Percentiles rank a stretch among this genome's conserved stretches.
These are phyloP conservation scores for Porites divaricata DNA, from an alignment of 92 coral and sea anemone species.

Conservation along the genomic window DNA sequence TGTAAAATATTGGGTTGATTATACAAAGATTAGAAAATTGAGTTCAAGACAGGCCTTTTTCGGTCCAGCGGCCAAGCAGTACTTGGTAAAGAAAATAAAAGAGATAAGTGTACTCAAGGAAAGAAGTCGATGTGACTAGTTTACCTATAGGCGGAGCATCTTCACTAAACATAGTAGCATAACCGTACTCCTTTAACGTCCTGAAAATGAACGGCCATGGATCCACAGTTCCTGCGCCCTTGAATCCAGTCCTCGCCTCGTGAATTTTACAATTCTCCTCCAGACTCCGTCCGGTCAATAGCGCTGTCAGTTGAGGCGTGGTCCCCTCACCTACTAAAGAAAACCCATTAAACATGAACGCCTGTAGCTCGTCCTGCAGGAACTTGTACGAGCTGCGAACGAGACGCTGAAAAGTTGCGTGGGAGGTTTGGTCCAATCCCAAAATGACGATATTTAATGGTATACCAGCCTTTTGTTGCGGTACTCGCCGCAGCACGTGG, in stretches of 20 bases:
- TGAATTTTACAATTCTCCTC: slow-evolving; percentile 76
- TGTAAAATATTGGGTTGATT: too few species aligned
- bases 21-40: too few species aligned
- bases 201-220: slow-evolving; percentile 92
- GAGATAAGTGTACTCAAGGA: background rate
- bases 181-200: slow-evolving; percentile 71
- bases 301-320: slow-evolving; percentile 79
- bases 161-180: slow-evolving; percentile 90
- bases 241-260: slow-evolving; percentile 80
- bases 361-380: slow-evolving; percentile 66
- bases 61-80: too few species aligned
- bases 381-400: slow-evolving; percentile 63
- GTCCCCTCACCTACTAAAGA: slow-evolving; percentile 82
- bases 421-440: slow-evolving; percentile 84
- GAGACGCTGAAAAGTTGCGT: slow-evolving; percentile 74
- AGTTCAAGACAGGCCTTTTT: too few species aligned
- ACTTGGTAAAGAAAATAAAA: background rate
- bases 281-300: slow-evolving; percentile 73
- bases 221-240: slow-evolving; percentile 68
- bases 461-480: slow-evolving; percentile 55
- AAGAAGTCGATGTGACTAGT: background rate
- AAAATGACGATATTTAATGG: slow-evolving; percentile 78
- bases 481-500: slow-evolving; percentile 27
- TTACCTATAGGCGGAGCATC: slow-evolving; percentile 81
- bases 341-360: slow-evolving; percentile 77